Conservation (phyloP, 2,797 vertebrate genomes). For the Pseudomugil tenellus region DNA sequence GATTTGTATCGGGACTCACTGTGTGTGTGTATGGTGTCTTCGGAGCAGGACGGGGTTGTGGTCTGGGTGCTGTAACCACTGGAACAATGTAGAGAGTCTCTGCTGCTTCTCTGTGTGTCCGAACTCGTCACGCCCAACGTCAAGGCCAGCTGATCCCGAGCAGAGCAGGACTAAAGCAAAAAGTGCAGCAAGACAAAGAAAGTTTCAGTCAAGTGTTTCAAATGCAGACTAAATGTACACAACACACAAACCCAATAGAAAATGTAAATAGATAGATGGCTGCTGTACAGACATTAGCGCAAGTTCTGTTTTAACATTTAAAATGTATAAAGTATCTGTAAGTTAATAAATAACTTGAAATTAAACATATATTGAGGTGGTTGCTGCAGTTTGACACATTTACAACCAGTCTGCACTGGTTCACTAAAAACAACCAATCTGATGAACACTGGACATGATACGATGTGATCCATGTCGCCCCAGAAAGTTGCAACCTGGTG, state of each 20-base stretch:
- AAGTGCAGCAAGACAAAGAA: neutral
- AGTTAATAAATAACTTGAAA: neutral
- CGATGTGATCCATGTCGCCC: neutral
- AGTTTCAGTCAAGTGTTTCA: neutral
- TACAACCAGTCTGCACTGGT: neutral
- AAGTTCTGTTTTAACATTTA: too few species aligned
- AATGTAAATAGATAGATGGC: neutral
- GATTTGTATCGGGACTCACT: constrained; percentile 57
- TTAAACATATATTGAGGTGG: neutral
- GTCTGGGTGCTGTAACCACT: constrained; percentile 90
- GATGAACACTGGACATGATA: too few species aligned
- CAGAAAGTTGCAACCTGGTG: neutral
- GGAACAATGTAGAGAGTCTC: constrained; percentile 88
- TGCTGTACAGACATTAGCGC: too few species aligned
- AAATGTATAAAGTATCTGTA: too few species aligned
- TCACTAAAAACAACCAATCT: neutral
- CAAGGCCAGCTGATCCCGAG: constrained; percentile 82
- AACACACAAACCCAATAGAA: too few species aligned
- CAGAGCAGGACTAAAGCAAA: constrained; percentile 68
- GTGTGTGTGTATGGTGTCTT: constrained; percentile 88
- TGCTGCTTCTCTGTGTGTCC: constrained; percentile 79
- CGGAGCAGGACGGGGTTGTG: constrained; percentile 87
- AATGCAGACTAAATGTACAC: too few species aligned
- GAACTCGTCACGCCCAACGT: constrained; percentile 77
- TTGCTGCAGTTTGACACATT: neutral